Base-by-base conservation (phyloP, 2,113 vertebrate genomes). In the Dicaeum eximium region DNA sequence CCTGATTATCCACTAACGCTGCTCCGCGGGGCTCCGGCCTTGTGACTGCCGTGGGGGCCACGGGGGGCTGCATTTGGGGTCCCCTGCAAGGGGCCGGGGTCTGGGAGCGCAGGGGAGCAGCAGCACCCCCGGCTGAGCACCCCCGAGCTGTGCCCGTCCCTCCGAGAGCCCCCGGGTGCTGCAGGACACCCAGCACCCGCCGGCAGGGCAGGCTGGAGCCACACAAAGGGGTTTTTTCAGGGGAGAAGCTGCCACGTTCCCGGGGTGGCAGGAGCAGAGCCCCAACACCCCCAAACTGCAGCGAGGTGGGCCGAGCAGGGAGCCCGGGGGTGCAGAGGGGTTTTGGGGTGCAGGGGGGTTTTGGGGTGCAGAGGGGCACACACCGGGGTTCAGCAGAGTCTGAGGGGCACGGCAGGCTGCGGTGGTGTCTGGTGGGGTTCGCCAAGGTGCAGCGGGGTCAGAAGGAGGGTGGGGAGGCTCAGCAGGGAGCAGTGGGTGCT, bases 1-100 rank as follows among this genome's bases (percentile, higher is more conserved):
- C 85, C 9, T 96, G 85, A 97, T 97, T 96, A 96, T 80, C 95
- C 90, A 70, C 89, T 83, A 70, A 91, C 14, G 15, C 89, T 79
- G 93, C 50, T 1, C 90, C 0, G 15, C 15, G 19, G 73, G 83
- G 77, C 69, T 89, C 90, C 47, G 0, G 20, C 11, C 92, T 88
- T 79, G 79, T 86, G 91, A 71, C 86, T 81, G 84, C 85, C 6
- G 8, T 24, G 50, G 88, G 70, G 70, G 61, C 65, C 33, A 1
- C 5, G 44, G 81, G 90, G 87, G 15, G 15, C 25, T 1, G 19
- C 4, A 0, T 3, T 1, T 11, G 14, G 71, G 18, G 18, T 28
- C 25, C 54, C 13, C 25, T 6, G 1, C 7, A 8, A 62, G 60
- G 72, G 72, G 67, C 40, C 48, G 72, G 40, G 33, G 6, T 0